Conservation (phyloP, 1,140 invertebrate genomes). For the Drosophila nasuta region DNA sequence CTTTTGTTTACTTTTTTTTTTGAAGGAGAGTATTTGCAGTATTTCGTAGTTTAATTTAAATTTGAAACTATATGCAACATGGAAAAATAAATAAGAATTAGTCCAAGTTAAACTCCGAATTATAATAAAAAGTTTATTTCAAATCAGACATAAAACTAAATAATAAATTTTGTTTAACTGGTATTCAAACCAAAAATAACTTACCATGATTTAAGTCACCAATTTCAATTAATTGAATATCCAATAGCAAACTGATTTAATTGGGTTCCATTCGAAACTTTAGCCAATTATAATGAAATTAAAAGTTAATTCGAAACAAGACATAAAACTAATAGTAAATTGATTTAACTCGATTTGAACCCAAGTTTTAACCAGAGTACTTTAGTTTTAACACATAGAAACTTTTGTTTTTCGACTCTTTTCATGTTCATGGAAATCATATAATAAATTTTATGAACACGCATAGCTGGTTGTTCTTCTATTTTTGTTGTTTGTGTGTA, state of each 20-base stretch:
- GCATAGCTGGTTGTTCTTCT: slow-evolving; percentile 20
- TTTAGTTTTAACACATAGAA: background rate
- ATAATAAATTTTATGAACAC: slow-evolving; percentile 64
- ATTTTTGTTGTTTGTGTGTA: slow-evolving; percentile 47
- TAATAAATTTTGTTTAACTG: no score
- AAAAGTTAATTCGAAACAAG: background rate
- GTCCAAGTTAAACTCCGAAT: no score
- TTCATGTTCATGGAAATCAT: slow-evolving; percentile 72
- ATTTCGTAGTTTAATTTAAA: no score
- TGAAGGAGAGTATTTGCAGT: no score
- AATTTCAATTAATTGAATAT: no score
- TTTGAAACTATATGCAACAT: no score
- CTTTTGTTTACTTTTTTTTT: no score
- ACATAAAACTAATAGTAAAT: slow-evolving; percentile 2
- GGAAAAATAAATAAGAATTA: no score
- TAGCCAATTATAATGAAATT: slow-evolving; percentile 1
- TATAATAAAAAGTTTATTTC: no score
- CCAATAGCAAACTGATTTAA: background rate
- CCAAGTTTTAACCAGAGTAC: background rate
- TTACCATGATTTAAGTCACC: no score
- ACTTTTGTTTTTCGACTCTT: slow-evolving; percentile 19
- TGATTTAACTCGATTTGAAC: background rate
- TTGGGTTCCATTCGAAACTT: background rate
- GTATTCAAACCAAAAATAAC: no score
- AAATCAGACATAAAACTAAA: no score